Conservation (phyloP, 2,113 vertebrate species). For the Pangasianodon hypophthalmus region DNA sequence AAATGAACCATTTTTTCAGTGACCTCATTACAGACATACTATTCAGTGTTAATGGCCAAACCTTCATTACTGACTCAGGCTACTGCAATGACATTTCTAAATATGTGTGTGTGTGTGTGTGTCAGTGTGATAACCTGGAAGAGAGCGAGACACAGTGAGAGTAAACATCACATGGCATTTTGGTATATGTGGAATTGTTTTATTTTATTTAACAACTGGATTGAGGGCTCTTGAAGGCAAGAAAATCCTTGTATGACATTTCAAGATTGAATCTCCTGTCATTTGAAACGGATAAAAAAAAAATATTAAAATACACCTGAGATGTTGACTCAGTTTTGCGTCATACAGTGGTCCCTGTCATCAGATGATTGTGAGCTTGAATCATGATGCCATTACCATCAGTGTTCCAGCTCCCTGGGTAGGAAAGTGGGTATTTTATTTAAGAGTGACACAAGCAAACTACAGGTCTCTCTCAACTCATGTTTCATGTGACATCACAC, state of each 20-base stretch:
- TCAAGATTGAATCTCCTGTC: neutral
- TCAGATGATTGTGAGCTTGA: neutral
- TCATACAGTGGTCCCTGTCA: neutral
- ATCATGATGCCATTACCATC: neutral
- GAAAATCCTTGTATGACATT: neutral
- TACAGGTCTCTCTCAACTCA: neutral
- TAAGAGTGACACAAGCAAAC: neutral
- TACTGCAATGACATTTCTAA: constrained; percentile 36
- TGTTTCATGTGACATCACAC: neutral
- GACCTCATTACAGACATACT: neutral
- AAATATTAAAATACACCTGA: neutral
- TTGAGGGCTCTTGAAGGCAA: neutral
- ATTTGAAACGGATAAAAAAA: neutral
- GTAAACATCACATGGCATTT: neutral
- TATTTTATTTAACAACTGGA: neutral
- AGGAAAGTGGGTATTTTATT: neutral
- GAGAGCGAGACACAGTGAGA: neutral
- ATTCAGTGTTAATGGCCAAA: constrained; percentile 12
- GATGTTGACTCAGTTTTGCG: neutral
- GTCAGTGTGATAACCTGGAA: neutral
- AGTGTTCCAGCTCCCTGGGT: neutral
- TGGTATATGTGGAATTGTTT: neutral
- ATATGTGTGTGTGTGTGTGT: constrained; percentile 19
- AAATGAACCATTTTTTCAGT: constrained; percentile 25
- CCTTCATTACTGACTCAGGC: constrained; percentile 11